Base-by-base conservation (phyloP, 2,113 vertebrate genomes). In the Eublepharis macularius region DNA sequence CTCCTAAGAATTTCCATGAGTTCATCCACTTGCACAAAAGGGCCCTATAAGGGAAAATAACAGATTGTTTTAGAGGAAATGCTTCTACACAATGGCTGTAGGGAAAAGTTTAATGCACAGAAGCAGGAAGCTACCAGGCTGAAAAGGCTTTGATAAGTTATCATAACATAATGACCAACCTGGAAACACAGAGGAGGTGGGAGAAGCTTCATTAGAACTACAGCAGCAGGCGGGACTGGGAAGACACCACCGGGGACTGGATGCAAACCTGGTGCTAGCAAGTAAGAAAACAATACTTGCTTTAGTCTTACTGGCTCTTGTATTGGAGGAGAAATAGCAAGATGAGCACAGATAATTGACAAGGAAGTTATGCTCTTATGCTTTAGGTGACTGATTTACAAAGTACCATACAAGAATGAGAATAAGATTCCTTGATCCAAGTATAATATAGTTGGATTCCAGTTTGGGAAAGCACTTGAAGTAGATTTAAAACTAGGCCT, bases 1-100 rank as follows among this genome's bases (percentile, higher is more conserved):
- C 98, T 98, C 95, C 98, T 97, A 83, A 99, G 98, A 92, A 97
- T 96, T 94, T 99, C 99, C 96, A 99, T 98, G 91, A 99, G 93
- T 94, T 99, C 98, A 95, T 99, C 99, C 91, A 99, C 98, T 96
- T 99, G 98, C 76, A 99, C 98, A 95, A 99, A 99, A 14, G 99
- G 98, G 91, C 99, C 99, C 99, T 99, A 88, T 82, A 85, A 57
- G 54, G 82, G 2, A 57, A 79, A 26, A 78, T 76, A 45, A 81
- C 19, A n/a, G 19, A 32, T n/a, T 6, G 24, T 63, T 26, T 36
- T 45, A 84, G 21, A 87, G 51, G 36, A 54, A 60, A 39, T 83
- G 43, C 45, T 91, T 81, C 72, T 81, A 60, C 76, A 4, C 2
- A 72, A n/a, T 6, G 8, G 70, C 45, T 34, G 45, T 6, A 12